These are phyloP conservation scores for Mus minutoides DNA, from an alignment of 2,797 vertebrate species.

Conservation along the genomic window DNA sequence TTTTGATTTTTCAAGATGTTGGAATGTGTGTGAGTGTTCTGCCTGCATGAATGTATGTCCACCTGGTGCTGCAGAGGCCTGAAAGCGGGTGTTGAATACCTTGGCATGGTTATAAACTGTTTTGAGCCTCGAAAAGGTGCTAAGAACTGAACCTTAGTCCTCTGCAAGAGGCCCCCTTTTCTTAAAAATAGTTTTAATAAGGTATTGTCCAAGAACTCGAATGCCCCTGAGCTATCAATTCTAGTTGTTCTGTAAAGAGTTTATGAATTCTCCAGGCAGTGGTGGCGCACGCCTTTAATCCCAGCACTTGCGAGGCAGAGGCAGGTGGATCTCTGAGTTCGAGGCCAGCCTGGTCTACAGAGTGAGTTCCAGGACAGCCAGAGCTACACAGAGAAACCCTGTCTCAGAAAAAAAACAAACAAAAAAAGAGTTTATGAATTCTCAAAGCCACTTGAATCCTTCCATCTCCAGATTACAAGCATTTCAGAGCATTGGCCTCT, in stretches of 20 bases:
- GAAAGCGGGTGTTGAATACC: background rate
- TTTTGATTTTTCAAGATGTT: background rate
- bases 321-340: too few relatives aligned
- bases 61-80: background rate
- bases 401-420: too few relatives aligned
- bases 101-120: background rate
- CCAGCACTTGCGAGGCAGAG: too few relatives aligned
- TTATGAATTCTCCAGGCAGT: background rate
- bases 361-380: too few relatives aligned
- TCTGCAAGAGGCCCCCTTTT: background rate
- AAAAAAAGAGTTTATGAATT: background rate
- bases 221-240: conserved; percentile 44
- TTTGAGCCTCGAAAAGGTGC: background rate
- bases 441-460: conserved; percentile 65
- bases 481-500: conserved; percentile 43
- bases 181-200: conserved; percentile 53
- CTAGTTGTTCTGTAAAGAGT: conserved; percentile 18
- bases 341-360: too few relatives aligned
- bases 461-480: conserved; percentile 58
- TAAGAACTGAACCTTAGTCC: background rate
- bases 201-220: conserved; percentile 59
- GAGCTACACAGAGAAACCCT: too few relatives aligned
- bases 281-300: too few relatives aligned
- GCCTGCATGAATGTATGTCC: background rate
- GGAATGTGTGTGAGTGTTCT: background rate